Evolutionary conservation across 1,140 invertebrate species (phyloP).

Genomic region (Brachionus calyciflorus): DNA sequence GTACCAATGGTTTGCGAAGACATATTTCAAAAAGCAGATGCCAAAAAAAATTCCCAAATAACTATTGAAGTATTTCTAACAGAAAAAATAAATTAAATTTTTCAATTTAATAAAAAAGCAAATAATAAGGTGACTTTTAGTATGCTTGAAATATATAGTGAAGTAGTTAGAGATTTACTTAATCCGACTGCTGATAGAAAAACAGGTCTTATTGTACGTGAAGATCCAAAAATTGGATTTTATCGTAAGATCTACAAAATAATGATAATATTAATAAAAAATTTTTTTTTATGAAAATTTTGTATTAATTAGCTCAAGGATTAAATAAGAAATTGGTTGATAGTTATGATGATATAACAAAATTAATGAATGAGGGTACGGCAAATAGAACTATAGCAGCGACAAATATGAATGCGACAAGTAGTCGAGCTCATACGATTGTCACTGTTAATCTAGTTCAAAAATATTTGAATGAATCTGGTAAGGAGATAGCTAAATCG

Average conservation of each 20-base stretch:
- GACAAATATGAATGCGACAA: constrained; percentile 70
- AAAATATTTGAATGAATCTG: constrained; percentile 63
- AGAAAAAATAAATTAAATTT: background rate
- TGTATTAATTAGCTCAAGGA: constrained; percentile 62
- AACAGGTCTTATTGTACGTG: constrained; percentile 64
- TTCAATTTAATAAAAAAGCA: constrained; percentile 53
- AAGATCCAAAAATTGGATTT: constrained; percentile 68
- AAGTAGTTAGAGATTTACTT: constrained; percentile 66
- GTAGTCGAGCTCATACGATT: constrained; percentile 67
- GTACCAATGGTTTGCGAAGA: constrained; percentile 80
- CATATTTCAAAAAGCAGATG: constrained; percentile 69
- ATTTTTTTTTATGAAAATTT: background rate
- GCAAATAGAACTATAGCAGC: constrained; percentile 66
- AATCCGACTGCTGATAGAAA: constrained; percentile 58
- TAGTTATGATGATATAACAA: constrained; percentile 64
- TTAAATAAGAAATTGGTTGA: constrained; percentile 62
- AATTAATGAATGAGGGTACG: constrained; percentile 66
- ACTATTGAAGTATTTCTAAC: constrained; percentile 16
- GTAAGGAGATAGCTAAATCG: constrained; percentile 65
- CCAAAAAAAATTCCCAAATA: background rate
- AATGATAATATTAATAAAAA: background rate
- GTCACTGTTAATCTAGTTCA: constrained; percentile 66
- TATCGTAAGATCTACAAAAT: constrained; percentile 61
- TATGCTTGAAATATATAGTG: constrained; percentile 70
- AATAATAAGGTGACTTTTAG: constrained; percentile 57